Conservation (phyloP, 2,113 vertebrate species). For the Narcine bancroftii region DNA sequence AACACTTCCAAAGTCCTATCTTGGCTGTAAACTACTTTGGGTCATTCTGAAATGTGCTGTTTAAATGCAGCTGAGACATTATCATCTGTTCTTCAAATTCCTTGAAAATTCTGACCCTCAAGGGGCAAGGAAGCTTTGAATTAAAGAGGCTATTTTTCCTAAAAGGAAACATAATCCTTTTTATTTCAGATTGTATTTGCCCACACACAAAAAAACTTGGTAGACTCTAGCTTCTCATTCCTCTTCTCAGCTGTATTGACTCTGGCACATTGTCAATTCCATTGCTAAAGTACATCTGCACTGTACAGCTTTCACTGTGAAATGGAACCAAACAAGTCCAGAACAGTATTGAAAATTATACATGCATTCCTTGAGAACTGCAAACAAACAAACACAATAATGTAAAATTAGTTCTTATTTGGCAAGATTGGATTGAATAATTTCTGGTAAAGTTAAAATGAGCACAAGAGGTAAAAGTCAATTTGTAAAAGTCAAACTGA, state of each 20-base stretch:
- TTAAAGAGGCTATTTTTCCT: not conserved
- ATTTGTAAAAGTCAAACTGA: too few relatives aligned
- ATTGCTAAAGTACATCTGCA: slow-evolving; percentile 4
- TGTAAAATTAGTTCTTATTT: slow-evolving; percentile 36
- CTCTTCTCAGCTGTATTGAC: not conserved
- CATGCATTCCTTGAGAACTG: slow-evolving; percentile 49
- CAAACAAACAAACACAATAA: slow-evolving; percentile 53
- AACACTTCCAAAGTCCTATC: too few relatives aligned
- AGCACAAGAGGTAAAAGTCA: not conserved
- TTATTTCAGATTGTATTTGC: not conserved
- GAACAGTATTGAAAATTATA: slow-evolving; percentile 17
- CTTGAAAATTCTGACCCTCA: not conserved
- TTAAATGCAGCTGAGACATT: too few relatives aligned
- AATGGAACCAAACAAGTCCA: slow-evolving; percentile 41
- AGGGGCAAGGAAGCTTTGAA: not conserved
- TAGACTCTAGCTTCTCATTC: not conserved
- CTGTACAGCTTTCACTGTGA: not conserved
- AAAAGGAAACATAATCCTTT: not conserved
- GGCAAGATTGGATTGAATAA: not conserved
- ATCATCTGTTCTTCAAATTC: not conserved
- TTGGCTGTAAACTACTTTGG: too few relatives aligned
- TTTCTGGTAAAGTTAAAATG: not conserved
- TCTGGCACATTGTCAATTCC: slow-evolving; percentile 21
- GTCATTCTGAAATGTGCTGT: too few relatives aligned
- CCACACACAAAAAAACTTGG: not conserved